Conservation (phyloP, 2,113 vertebrate genomes). For the Ceuthmochares aereus region DNA sequence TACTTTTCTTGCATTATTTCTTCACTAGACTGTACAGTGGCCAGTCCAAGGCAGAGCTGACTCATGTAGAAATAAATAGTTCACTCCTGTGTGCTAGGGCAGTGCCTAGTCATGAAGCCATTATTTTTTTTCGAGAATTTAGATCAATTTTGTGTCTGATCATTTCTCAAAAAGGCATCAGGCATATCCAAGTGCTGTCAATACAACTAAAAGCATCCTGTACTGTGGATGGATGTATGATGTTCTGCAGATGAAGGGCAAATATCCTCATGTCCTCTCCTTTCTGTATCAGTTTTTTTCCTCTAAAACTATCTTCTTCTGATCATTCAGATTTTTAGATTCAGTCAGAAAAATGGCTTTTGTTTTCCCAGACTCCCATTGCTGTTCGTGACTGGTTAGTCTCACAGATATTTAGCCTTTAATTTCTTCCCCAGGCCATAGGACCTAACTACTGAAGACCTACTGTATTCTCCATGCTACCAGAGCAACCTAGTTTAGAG, state of each 20-base stretch:
- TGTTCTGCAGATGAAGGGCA: background rate
- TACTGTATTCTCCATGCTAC: background rate
- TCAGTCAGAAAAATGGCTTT: background rate
- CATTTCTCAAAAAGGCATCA: background rate
- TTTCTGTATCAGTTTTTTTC: background rate
- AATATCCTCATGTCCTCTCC: background rate
- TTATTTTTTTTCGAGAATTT: background rate
- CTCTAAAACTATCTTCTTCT: background rate
- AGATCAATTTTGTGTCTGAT: background rate
- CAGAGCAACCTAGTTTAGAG: background rate
- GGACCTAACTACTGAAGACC: background rate
- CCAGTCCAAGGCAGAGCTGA: background rate
- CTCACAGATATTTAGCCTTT: background rate
- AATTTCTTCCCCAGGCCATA: background rate
- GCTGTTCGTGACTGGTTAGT: background rate
- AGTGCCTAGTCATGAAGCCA: background rate
- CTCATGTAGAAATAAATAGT: background rate
- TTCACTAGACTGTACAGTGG: background rate
- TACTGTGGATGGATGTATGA: background rate
- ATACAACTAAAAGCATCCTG: background rate
- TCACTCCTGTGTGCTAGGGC: background rate
- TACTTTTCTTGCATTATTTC: background rate
- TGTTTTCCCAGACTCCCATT: background rate
- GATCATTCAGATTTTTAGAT: background rate
- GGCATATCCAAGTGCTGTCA: background rate